Base-by-base conservation (phyloP, 1,140 invertebrate genomes). In the Ericerus pela region DNA sequence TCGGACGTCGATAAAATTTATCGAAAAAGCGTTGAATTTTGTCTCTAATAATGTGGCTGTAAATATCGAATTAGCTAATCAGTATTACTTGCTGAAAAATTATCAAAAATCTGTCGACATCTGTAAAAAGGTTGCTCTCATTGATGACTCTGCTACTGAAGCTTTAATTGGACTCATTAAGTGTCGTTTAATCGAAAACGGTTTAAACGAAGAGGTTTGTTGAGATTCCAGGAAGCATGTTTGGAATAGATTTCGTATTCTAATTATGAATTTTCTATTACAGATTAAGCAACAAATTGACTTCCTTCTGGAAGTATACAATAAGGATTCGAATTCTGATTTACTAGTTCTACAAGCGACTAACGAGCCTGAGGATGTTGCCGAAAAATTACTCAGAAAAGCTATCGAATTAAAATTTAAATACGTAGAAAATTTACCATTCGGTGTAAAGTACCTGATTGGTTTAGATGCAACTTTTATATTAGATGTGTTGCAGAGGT, bases 391-490 rank as follows among this genome's bases (percentile, higher is more conserved):
- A 56, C 71, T 95, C 2, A 80, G 84, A 62, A 76, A 80, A 60
- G 80, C 87, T 16, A 75, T 79, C 20, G 80, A 84, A 57, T 67
- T 75, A 26, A 84, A 90, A 65, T 74, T 85, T 56, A 69, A 75
- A 28, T 66, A 69, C 43, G 75, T 80, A 6, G 72, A 80, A 59
- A 71, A 72, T 1, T 66, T 81, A 43, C 74, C 80, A 0, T 86
- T 85, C 62, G 85, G 89, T 22, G 72, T 81, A 12, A 68, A 79
- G 1, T 95, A 93, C 66, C 72, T 92, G 6, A 72, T 76, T 14
- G 65, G 72, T 30, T 70, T 97, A 24, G 85, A 96, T 73, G 85
- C 90, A 2, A 85, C 91, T 69, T 85, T 96, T 61, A 72, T 93
- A 22, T 66, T 92, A 10, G 78, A 88, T 59, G 74, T 95, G 8